Conservation (phyloP, 2,113 vertebrate species). For the Reinhardtius hippoglossoides region DNA sequence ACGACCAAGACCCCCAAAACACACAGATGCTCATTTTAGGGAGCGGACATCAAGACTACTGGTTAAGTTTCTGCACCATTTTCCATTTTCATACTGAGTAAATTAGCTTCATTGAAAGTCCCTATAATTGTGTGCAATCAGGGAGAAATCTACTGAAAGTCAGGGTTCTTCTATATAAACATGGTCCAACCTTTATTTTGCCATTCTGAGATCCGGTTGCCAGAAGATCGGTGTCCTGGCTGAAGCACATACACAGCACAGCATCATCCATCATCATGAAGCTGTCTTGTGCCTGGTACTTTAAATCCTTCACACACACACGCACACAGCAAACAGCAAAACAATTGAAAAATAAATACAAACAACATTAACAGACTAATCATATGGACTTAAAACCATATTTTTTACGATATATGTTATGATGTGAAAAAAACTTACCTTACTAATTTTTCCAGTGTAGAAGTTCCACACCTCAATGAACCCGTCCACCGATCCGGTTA, state of each 20-base stretch:
- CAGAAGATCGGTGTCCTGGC: slow-evolving; percentile 93
- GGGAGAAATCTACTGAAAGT: neutral
- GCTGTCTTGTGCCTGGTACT: slow-evolving; percentile 97
- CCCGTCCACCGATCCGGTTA: slow-evolving; percentile 97
- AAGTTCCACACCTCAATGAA: slow-evolving; percentile 99
- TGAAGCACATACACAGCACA: slow-evolving; percentile 96
- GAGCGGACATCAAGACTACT: neutral
- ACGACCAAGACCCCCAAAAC: neutral
- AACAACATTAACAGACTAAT: no score
- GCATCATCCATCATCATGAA: slow-evolving; percentile 99
- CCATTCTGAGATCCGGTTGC: slow-evolving; percentile 97
- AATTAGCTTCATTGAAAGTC: no score
- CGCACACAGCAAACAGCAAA: neutral
- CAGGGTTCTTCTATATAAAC: neutral
- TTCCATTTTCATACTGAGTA: no score
- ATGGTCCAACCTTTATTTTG: slow-evolving; percentile 90
- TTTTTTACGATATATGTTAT: no score
- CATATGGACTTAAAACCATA: no score
- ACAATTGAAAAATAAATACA: neutral
- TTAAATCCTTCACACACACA: slow-evolving; percentile 88
- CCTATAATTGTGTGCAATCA: no score
- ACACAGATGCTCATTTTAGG: neutral
- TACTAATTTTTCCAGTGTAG: slow-evolving; percentile 95
- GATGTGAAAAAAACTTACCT: slow-evolving; percentile 75
- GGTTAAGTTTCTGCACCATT: no score